Percentiles rank a stretch among this genome's conserved stretches.
phyloP scores from a whole-genome alignment of 2,113 vertebrate species.

The Sapayoa aenigma region DNA sequence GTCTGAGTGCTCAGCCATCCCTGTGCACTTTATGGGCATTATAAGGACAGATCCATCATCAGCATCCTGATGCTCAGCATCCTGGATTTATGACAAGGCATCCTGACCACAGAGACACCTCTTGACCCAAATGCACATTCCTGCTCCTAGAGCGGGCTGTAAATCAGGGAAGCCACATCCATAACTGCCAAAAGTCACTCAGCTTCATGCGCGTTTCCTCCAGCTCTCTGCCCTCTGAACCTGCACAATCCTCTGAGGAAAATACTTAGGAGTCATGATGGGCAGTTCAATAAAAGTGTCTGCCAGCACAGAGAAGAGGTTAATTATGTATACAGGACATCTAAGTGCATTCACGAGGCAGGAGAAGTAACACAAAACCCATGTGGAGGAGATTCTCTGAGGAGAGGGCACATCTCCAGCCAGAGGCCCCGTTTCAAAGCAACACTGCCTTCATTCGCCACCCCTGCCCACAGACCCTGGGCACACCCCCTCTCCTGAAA shows the following conservation, averaged over 20 bases:
- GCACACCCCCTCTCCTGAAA: background rate
- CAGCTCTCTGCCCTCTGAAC: conserved; percentile 62
- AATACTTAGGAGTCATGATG: conserved; percentile 42
- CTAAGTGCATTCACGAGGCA: background rate
- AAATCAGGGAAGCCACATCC: conserved; percentile 38
- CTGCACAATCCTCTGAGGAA: conserved; percentile 42
- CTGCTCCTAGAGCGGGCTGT: conserved; percentile 22
- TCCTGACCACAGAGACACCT: conserved; percentile 39
- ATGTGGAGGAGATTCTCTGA: rapidly evolving
- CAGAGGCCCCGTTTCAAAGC: background rate
- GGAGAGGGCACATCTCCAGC: background rate
- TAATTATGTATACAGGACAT: conserved; percentile 1
- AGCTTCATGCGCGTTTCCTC: conserved; percentile 14
- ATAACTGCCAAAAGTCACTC: conserved; percentile 62
- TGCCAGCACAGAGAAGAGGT: background rate
- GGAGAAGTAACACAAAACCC: background rate
- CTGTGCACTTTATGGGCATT: background rate
- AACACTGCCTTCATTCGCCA: background rate
- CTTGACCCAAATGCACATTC: conserved; percentile 54
- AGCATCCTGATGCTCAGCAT: conserved; percentile 4
- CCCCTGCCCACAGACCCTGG: rapidly evolving
- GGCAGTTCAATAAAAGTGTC: conserved; percentile 48
- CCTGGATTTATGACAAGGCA: conserved; percentile 25
- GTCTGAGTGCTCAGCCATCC: background rate
- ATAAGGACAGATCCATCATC: background rate